A percentile compares a stretch with the other conserved stretches of the same genome.
phyloP scores from a whole-genome alignment of 2,888 invertebrate species.

The Catonia carolina region DNA sequence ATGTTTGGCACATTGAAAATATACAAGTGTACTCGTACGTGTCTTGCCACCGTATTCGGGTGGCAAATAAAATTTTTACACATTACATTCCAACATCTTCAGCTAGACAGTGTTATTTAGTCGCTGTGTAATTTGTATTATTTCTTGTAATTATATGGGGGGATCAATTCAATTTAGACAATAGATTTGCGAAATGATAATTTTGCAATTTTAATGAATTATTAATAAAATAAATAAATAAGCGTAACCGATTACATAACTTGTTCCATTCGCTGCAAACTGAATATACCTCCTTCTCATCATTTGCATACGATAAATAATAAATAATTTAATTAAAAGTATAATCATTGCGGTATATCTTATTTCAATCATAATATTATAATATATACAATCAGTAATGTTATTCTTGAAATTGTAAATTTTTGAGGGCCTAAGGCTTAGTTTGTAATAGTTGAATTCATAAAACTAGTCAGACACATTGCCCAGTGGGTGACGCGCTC shows the following conservation, averaged over 20 bases:
- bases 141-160: constrained; percentile 9
- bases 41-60: background rate
- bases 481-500: too few species aligned
- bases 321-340: background rate
- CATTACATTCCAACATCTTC: background rate
- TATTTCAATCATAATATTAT: constrained; percentile 6
- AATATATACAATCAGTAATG: constrained; percentile 5
- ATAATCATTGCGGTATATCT: constrained; percentile 6
- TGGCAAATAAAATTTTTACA: constrained; percentile 4
- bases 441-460: background rate
- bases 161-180: constrained; percentile 15
- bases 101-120: constrained; percentile 3
- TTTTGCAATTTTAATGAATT: constrained; percentile 6
- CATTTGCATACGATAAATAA: background rate
- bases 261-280: constrained; percentile 9
- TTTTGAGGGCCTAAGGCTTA: constrained; percentile 10
- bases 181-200: constrained; percentile 8
- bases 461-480: too few species aligned
- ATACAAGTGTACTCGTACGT: background rate
- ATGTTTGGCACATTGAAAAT: constrained; percentile 6
- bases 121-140: background rate
- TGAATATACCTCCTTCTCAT: background rate
- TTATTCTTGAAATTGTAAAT: constrained; percentile 4
- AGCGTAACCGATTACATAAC: too few species aligned
- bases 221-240: constrained; percentile 5